Base-by-base conservation (phyloP, 2,888 invertebrate species). In the Sialis fuliginosa region DNA sequence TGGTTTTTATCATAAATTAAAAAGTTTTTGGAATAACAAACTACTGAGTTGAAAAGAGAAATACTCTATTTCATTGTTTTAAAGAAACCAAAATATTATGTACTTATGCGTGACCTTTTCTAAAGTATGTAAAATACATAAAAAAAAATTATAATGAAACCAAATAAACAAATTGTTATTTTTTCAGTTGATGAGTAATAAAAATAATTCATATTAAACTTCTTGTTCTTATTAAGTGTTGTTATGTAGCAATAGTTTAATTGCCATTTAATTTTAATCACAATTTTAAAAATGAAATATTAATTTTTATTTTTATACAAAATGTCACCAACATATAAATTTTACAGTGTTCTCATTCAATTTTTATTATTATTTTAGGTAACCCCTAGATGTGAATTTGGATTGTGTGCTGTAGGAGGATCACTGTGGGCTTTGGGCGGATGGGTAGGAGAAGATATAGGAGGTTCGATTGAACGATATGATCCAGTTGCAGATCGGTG, bases 381-480 rank as follows among this genome's bases (percentile, higher is more conserved):
- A 51, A 82, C 85, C 54, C 84, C 88, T 1, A 73, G 93, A 22
- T 92, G 90, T 65, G 91, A 90, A 62, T 87, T 92, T 61, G 91
- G 92, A 2, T 66, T 91, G 51, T 87, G 88, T 57, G 82, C 85
- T 9, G 75, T 86, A 63, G 81, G 86, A 54, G 87, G 86, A 32
- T 77, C 76, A 56, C 66, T 93, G 49, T 89, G 85, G 61, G 91
- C 90, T 0, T 79, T 93, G 55, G 92, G 93, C 40, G 93, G 93
- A 4, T 92, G 92, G 91, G 81, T 92, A 33, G 92, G 91, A 1
- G 83, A 85, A 50, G 89, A 90, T 60, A 88, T 92, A 61, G 90
- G 89, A 2, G 81, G 83, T 30, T 80, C 85, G 1, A 85, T 93
- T 52, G 93, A 93, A 62, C 75, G 81, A 55, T 93, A 88, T 61